Percentiles rank a stretch among this genome's conserved stretches.
Evolutionary conservation across 2,113 vertebrate genomes (phyloP).

Genomic region (Martes martes): DNA sequence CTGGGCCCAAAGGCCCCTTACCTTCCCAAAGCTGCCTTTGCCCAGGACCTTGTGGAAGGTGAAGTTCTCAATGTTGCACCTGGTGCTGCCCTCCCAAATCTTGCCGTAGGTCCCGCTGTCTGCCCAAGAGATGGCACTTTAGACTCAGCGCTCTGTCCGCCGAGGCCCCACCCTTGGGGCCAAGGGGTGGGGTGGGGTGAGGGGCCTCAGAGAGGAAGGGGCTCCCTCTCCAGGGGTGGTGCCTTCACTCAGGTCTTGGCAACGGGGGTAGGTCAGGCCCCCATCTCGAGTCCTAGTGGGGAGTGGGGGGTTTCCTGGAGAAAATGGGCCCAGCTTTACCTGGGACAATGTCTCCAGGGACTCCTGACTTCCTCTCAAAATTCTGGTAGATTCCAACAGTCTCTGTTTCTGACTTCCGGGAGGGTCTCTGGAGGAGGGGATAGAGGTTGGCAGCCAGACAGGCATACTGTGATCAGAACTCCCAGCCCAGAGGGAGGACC

Average conservation of each 20-base stretch:
- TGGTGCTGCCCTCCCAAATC: constrained; percentile 89
- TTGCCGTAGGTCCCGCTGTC: constrained; percentile 84
- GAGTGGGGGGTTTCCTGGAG: neutral
- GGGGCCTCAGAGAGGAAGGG: neutral
- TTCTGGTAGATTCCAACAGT: constrained; percentile 92
- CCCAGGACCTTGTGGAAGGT: constrained; percentile 95
- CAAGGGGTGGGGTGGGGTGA: neutral
- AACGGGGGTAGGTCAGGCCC: accelerated
- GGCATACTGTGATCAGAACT: neutral
- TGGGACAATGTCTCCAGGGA: constrained; percentile 78
- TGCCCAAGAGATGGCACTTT: neutral
- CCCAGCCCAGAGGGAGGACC: neutral
- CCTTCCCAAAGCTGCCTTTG: constrained; percentile 99
- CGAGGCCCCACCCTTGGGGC: neutral
- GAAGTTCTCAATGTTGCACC: constrained; percentile 90
- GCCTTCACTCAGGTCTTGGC: neutral
- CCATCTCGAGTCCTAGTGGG: neutral
- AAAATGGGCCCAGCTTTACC: constrained; percentile 66
- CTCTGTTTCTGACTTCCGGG: constrained; percentile 87
- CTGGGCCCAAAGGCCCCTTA: constrained; percentile 59
- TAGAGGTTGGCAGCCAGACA: too few species aligned
- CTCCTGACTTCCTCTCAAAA: constrained; percentile 85
- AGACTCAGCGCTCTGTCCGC: neutral
- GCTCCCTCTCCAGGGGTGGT: neutral
- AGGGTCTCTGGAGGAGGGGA: constrained; percentile 84